Conservation (phyloP, 2,888 invertebrate genomes). For the Drosophila barbarae region DNA sequence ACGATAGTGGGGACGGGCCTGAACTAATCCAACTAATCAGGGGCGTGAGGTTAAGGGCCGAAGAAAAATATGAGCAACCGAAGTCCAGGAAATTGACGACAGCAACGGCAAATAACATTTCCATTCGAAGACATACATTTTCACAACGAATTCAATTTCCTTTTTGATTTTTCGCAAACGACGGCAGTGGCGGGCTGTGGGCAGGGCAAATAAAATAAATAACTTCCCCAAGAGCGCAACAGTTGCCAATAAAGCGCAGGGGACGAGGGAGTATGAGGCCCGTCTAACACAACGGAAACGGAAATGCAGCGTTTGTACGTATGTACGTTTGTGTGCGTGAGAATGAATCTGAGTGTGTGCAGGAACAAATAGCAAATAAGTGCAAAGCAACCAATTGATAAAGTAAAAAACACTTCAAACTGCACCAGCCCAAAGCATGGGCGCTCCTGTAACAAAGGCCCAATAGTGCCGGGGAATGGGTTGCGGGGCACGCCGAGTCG, state of each 20-base stretch:
- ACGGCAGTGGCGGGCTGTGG: constrained; percentile 42
- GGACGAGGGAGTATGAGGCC: constrained; percentile 28
- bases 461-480: constrained; percentile 21
- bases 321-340: constrained; percentile 20
- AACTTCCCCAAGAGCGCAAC: constrained; percentile 69
- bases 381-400: constrained; percentile 74
- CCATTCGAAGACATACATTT: constrained; percentile 72
- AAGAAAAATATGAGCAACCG: constrained; percentile 23
- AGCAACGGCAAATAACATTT: constrained; percentile 69
- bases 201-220: constrained; percentile 65
- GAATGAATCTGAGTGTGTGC: constrained; percentile 35
- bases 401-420: constrained; percentile 70
- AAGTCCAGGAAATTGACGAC: constrained; percentile 64
- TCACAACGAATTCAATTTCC: constrained; percentile 74
- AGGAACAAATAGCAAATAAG: constrained; percentile 73
- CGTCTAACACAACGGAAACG: constrained; percentile 65
- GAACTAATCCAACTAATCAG: constrained; percentile 63
- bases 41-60: constrained; percentile 42
- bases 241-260: constrained; percentile 56
- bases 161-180: constrained; percentile 72
- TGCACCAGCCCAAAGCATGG: constrained; percentile 34
- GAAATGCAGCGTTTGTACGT: constrained; percentile 58
- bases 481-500: constrained; percentile 22
- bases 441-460: constrained; percentile 61
- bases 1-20: constrained; percentile 1